Evolutionary conservation across 2,113 vertebrate genomes (phyloP), one percentile per base, ranked within the genome.

Genomic region (Salvelinus fontinalis): DNA sequence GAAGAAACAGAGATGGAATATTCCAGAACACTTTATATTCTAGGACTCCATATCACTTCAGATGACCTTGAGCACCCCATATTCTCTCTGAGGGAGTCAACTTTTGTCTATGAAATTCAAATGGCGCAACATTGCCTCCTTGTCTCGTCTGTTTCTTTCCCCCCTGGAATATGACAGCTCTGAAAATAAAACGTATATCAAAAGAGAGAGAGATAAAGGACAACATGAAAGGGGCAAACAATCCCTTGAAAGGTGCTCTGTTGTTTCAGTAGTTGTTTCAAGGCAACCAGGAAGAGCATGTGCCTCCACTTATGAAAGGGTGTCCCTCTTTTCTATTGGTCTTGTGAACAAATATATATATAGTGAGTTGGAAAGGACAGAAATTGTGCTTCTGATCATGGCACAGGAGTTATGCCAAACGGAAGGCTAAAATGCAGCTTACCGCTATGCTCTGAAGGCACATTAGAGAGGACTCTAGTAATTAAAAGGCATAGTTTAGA

Each of bases 251-350:
- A 39, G n/a, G n/a, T 62, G 59, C n/a, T 11, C 59, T 24, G 6
- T 2, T 62, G n/a, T 62, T 62, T 62, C n/a, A 31, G 71, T 73
- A 31, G 71, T 73, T 49, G 51, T 71, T 71, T 71, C 49, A 57
- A 71, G 27, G 49, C 3, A 51, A 71, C 39, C 48, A 51, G 54
- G n/a, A n/a, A 62, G 59, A 62, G 7, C 22, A 62, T 20, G 8
- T 7, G 59, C 20, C 18, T 9, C 59, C 59, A 60, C 59, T 62
- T 62, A 7, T 62, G n/a, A 62, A 62, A 62, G n/a, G 59, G 54
- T 57, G 18, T 57, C 16, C 54, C 54, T 57, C 3, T 14, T 20
- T 57, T 18, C 7, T 7, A 39, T 39, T 39, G 34, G 34, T 44
- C 39, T 44, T 44, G 39, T 44, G 39, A 9, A 44, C 16, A 16